These are phyloP conservation scores for Pterobdella sp. DNA, from an alignment of 2,888 invertebrate species.

Conservation along the genomic window DNA sequence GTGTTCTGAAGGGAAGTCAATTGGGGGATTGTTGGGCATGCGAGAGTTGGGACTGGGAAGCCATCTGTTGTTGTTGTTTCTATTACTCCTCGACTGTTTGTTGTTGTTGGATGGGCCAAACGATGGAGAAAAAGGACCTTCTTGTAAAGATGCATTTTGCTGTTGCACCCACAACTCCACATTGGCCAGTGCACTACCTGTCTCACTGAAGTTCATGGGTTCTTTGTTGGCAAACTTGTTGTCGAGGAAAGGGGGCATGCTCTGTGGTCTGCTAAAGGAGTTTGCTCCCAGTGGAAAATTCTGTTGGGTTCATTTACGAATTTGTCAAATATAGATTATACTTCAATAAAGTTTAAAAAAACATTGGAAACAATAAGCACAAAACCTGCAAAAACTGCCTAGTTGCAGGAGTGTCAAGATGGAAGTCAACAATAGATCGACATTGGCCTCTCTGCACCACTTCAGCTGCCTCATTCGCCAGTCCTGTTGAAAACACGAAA, in stretches of 20 bases:
- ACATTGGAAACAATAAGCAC: background rate
- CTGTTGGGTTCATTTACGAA: background rate
- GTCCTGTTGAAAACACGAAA: constrained; percentile 86
- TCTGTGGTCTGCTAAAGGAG: constrained; percentile 38
- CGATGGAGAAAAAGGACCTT: constrained; percentile 33
- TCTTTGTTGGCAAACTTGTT: constrained; percentile 37
- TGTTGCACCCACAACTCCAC: constrained; percentile 49
- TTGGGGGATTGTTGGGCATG: constrained; percentile 20
- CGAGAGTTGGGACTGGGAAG: constrained; percentile 29
- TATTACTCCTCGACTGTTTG: constrained; percentile 29
- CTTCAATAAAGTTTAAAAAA: background rate
- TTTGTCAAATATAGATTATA: background rate
- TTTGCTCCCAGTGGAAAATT: constrained; percentile 34
- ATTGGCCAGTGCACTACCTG: constrained; percentile 40
- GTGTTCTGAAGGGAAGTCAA: constrained; percentile 21
- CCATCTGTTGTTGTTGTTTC: constrained; percentile 29
- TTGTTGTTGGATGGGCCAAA: constrained; percentile 29
- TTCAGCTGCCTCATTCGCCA: constrained; percentile 91
- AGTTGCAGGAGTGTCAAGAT: constrained; percentile 84
- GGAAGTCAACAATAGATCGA: constrained; percentile 84
- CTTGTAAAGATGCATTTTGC: constrained; percentile 41
- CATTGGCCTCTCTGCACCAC: constrained; percentile 79
- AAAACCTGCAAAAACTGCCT: constrained; percentile 81
- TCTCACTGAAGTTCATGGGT: constrained; percentile 32
- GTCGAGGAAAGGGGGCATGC: constrained; percentile 29